Evolutionary conservation across 1,140 invertebrate genomes (phyloP), one percentile per base, ranked within the genome.

Genomic region (Caligus rogercresseyi): DNA sequence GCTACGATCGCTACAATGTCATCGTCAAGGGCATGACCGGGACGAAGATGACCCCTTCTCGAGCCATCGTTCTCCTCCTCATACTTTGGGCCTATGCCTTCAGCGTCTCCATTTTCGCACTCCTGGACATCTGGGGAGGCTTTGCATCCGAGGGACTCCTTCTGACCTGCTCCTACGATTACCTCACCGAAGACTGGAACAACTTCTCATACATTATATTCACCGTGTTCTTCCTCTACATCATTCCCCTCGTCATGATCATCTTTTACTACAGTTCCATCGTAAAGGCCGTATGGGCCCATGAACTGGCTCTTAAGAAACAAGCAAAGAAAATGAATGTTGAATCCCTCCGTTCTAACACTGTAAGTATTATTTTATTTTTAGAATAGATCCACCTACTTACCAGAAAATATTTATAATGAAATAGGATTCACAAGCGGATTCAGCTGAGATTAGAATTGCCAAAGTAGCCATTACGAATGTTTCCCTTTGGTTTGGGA

Each of bases 261-360:
- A 25, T 74, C 20, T 71, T 71, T 65, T 74, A 70, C 61, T 78
- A 78, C 68, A 69, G 68, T 55, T 68, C 71, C 67, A 78, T 78
- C 64, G 70, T 76, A 16, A 67, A 68, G 21, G 72, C 76, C 15
- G 74, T 78, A 20, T 69, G 68, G 11, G 67, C 70, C 16, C 76
- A 78, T 67, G 75, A 77, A 65, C 70, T 71, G 53, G 71, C 75
- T 63, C 72, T 78, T 68, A 64, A 69, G 25, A 69, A 70, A 53
- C 71, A 74, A 64, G 73, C 73, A 2, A 72, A 71, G 64, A 73
- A 71, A 65, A 73, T 73, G 72, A 73, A 74, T 62, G 72, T 73
- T 20, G 67, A 71, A n/a, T 70, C 70, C 16, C 67, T 73, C 4
- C 56, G 72, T 61, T 68, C 69, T 18, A 71, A 71, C 62, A 60